Evolutionary conservation across 2,888 invertebrate genomes (phyloP).

Genomic region (Lasius platythorax): DNA sequence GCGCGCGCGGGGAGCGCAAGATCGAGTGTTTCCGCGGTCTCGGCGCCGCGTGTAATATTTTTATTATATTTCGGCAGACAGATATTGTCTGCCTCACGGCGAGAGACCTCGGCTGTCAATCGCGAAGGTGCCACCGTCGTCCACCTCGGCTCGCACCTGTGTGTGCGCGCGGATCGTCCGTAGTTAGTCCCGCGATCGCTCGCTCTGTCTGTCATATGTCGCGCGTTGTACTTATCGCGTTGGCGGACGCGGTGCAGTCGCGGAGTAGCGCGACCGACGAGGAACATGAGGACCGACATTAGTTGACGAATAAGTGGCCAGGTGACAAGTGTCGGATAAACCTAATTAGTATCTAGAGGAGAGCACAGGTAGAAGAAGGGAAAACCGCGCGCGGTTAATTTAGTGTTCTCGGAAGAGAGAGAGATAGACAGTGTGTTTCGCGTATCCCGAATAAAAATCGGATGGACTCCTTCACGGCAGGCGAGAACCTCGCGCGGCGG

Average conservation of each 20-base stretch:
- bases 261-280: slow-evolving; percentile 35
- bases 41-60: slow-evolving; percentile 27
- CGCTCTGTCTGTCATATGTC: slow-evolving; percentile 54
- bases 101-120: slow-evolving; percentile 16
- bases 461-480: slow-evolving; percentile 66
- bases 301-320: slow-evolving; percentile 73
- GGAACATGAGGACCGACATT: slow-evolving; percentile 69
- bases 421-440: slow-evolving; percentile 31
- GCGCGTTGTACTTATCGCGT: slow-evolving; percentile 50
- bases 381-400: background rate
- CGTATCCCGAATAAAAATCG: slow-evolving; percentile 59
- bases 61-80: background rate
- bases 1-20: slow-evolving; percentile 4
- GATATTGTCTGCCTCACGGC: background rate
- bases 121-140: slow-evolving; percentile 41
- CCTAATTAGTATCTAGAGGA: background rate
- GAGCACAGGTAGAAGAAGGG: background rate
- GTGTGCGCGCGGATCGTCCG: slow-evolving; percentile 32
- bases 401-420: background rate
- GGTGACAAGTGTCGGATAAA: slow-evolving; percentile 51
- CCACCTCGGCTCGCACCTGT: slow-evolving; percentile 54
- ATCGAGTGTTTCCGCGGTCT: background rate
- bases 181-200: slow-evolving; percentile 1
- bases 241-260: slow-evolving; percentile 52
- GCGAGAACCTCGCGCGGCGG: slow-evolving; percentile 56